These are phyloP conservation scores for Cyprinodon diabolis DNA, from an alignment of 2,797 vertebrate species.

Conservation along the genomic window DNA sequence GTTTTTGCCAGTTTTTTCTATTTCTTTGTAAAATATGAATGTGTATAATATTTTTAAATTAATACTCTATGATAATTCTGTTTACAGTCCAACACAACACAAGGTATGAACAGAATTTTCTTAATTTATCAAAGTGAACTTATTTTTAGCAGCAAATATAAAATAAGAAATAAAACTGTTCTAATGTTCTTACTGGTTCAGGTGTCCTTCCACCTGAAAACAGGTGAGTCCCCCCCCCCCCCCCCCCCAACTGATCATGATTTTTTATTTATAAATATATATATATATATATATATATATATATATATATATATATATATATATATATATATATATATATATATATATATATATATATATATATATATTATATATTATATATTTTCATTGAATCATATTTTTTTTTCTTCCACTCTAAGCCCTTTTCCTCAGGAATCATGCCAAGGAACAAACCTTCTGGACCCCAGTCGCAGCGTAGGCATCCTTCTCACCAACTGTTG, in stretches of 20 bases:
- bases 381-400: not conserved
- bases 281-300: too few species aligned
- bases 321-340: too few species aligned
- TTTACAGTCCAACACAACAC: conserved; percentile 44
- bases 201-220: conserved; percentile 1
- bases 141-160: not conserved
- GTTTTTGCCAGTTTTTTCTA: conserved; percentile 12
- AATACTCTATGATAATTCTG: not conserved
- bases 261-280: too few species aligned
- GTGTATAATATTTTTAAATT: not conserved
- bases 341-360: too few species aligned
- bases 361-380: too few species aligned
- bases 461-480: conserved; percentile 36
- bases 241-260: too few species aligned
- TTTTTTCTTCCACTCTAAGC: not conserved
- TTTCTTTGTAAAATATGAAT: not conserved
- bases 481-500: not conserved
- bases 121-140: not conserved
- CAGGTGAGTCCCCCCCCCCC: conserved; percentile 26
- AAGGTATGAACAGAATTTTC: conserved; percentile 13
- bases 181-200: conserved; percentile 16
- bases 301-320: too few species aligned
- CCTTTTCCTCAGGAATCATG: conserved; percentile 14
- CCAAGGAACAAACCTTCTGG: conserved; percentile 6
- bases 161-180: not conserved